Conservation (phyloP, 2,888 invertebrate genomes). For the Polydesmus complanatus region DNA sequence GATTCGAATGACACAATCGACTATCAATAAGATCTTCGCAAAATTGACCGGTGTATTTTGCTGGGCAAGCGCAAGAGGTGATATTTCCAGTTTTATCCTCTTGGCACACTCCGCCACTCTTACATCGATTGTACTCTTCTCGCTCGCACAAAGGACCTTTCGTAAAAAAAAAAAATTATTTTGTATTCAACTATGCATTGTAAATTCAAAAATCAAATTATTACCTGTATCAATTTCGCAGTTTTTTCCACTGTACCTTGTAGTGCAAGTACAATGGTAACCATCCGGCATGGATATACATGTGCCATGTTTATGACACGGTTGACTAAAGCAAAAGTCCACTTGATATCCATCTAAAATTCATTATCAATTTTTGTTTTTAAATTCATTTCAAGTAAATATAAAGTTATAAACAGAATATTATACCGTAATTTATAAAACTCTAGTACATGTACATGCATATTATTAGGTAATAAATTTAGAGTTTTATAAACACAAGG, state of each 20-base stretch:
- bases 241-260: slow-evolving; percentile 20
- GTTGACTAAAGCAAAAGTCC: slow-evolving; percentile 23
- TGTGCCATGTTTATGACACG: slow-evolving; percentile 22
- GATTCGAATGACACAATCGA: slow-evolving; percentile 41
- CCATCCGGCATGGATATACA: slow-evolving; percentile 19
- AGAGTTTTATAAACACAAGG: too few species aligned
- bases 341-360: slow-evolving; percentile 15
- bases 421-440: neutral
- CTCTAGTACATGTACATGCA: neutral
- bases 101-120: slow-evolving; percentile 21
- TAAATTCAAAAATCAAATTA: too few species aligned
- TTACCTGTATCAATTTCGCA: slow-evolving; percentile 20
- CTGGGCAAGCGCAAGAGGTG: slow-evolving; percentile 40
- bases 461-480: too few species aligned
- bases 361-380: neutral
- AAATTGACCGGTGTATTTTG: slow-evolving; percentile 46
- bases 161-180: slow-evolving; percentile 2
- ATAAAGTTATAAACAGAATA: too few species aligned
- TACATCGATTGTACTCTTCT: slow-evolving; percentile 18
- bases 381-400: neutral
- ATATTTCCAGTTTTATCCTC: slow-evolving; percentile 21
- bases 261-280: slow-evolving; percentile 28
- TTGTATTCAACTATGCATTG: neutral
- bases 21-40: slow-evolving; percentile 23
- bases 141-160: slow-evolving; percentile 23